These are phyloP conservation scores for Cassiopea andromeda DNA, from an alignment of 30 jellyfish, hydroid and myxozoan species.

Conservation along the genomic window DNA sequence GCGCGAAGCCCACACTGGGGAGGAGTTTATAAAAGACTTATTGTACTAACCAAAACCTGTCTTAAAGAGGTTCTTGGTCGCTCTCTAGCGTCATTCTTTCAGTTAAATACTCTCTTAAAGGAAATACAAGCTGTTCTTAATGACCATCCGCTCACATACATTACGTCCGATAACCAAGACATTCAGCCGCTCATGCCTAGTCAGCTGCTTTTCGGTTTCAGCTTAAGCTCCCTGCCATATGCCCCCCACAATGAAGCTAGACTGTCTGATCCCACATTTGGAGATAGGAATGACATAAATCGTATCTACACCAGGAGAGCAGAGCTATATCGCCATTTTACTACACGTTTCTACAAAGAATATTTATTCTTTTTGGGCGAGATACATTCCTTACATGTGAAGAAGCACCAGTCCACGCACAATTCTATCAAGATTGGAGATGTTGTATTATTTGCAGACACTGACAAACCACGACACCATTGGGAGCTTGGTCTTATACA, in stretches of 20 bases:
- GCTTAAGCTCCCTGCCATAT: conserved; percentile 27
- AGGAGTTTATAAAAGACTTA: conserved; percentile 27
- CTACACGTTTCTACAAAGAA: not conserved
- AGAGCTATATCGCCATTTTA: conserved; percentile 6
- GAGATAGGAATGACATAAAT: conserved; percentile 9
- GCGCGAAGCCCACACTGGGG: conserved; percentile 61
- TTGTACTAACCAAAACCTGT: conserved; percentile 19
- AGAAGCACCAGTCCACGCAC: not conserved
- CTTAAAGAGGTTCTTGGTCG: conserved; percentile 38
- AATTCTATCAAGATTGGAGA: not conserved
- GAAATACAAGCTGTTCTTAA: conserved; percentile 33
- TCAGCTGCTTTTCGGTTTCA: conserved; percentile 31
- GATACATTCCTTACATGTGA: not conserved
- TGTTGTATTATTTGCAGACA: not conserved
- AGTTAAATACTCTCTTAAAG: conserved; percentile 10
- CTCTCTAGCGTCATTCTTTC: conserved; percentile 1
- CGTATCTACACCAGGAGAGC: conserved; percentile 17
- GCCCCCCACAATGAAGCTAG: conserved; percentile 9
- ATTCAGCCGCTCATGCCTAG: conserved; percentile 49
- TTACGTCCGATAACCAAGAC: conserved; percentile 22
- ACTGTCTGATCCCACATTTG: conserved; percentile 23
- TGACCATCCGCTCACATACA: conserved; percentile 31
- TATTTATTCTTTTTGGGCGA: not conserved
- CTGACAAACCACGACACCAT: conserved; percentile 3
- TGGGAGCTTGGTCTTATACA: not conserved